A percentile compares a stretch with the other conserved stretches of the same genome.
These are phyloP conservation scores for Apogon talboti DNA, from an alignment of 2,797 vertebrate species.

Conservation along the genomic window DNA sequence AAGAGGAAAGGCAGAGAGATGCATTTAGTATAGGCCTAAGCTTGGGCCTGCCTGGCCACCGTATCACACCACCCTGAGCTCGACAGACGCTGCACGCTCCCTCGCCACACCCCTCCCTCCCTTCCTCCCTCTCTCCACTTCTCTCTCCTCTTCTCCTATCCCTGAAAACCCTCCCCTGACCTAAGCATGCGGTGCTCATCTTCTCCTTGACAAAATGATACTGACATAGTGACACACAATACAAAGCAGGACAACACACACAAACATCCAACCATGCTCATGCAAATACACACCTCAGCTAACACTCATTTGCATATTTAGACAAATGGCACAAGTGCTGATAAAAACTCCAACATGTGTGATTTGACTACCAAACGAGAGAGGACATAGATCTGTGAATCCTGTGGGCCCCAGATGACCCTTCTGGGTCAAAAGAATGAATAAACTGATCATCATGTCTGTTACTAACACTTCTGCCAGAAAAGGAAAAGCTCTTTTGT, in stretches of 20 bases:
- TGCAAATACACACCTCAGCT: constrained; percentile 40
- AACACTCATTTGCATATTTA: constrained; percentile 18
- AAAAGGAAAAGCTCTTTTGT: background rate
- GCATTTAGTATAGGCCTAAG: constrained; percentile 68
- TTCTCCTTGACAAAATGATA: constrained; percentile 41
- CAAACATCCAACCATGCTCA: background rate
- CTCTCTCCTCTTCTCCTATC: constrained; percentile 67
- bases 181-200: constrained; percentile 66
- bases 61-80: constrained; percentile 89
- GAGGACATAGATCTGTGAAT: background rate
- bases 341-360: background rate
- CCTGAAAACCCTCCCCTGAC: constrained; percentile 46
- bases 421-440: too few relatives aligned
- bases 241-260: constrained; percentile 14
- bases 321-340: constrained; percentile 20
- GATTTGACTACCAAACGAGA: constrained; percentile 66
- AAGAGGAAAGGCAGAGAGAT: constrained; percentile 64
- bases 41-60: constrained; percentile 84
- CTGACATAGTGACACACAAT: constrained; percentile 31
- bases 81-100: constrained; percentile 75
- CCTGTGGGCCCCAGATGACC: too few relatives aligned
- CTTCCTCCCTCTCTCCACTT: constrained; percentile 43
- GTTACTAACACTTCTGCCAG: background rate
- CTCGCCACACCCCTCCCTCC: constrained; percentile 72
- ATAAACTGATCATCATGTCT: too few relatives aligned